phyloP scores from a whole-genome alignment of 2,797 vertebrate genomes.

The Chelon auratus region DNA sequence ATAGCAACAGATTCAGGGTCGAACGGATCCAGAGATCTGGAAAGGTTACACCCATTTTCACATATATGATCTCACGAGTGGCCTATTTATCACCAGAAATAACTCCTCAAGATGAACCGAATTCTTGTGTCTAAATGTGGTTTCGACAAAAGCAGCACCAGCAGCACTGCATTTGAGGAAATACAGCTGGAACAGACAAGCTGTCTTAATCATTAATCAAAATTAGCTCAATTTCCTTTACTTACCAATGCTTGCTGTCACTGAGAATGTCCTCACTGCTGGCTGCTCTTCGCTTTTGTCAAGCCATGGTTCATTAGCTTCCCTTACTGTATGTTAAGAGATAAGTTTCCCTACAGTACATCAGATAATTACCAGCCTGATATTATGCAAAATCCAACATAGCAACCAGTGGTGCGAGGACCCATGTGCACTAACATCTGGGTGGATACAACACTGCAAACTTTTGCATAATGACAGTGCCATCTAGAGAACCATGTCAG shows the following conservation, averaged over 20 bases:
- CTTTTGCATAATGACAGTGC: slow-evolving; percentile 40
- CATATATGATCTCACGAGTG: not conserved
- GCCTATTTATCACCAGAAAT: not conserved
- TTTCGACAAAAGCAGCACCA: slow-evolving; percentile 1
- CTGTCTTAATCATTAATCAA: slow-evolving; percentile 4
- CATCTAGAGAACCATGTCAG: slow-evolving; percentile 54
- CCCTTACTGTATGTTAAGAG: slow-evolving; percentile 4
- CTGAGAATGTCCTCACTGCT: slow-evolving; percentile 24
- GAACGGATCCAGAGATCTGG: slow-evolving; percentile 4
- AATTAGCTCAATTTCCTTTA: slow-evolving; percentile 26
- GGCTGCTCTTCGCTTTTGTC: slow-evolving; percentile 16
- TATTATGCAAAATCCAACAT: slow-evolving; percentile 9
- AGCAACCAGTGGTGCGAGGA: not conserved
- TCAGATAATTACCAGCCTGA: slow-evolving; percentile 13
- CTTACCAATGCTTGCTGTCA: slow-evolving; percentile 6
- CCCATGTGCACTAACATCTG: slow-evolving; percentile 8
- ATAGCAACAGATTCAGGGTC: slow-evolving; percentile 1
- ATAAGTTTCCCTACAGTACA: slow-evolving; percentile 6
- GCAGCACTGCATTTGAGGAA: slow-evolving; percentile 1
- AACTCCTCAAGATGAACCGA: not conserved
- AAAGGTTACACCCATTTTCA: slow-evolving; percentile 23
- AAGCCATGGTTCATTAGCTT: slow-evolving; percentile 4
- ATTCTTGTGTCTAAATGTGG: not conserved
- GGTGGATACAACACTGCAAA: not conserved
- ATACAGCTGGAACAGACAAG: slow-evolving; percentile 32